Evolutionary conservation across 2,888 invertebrate genomes (phyloP).

Genomic region (Apamea anceps): DNA sequence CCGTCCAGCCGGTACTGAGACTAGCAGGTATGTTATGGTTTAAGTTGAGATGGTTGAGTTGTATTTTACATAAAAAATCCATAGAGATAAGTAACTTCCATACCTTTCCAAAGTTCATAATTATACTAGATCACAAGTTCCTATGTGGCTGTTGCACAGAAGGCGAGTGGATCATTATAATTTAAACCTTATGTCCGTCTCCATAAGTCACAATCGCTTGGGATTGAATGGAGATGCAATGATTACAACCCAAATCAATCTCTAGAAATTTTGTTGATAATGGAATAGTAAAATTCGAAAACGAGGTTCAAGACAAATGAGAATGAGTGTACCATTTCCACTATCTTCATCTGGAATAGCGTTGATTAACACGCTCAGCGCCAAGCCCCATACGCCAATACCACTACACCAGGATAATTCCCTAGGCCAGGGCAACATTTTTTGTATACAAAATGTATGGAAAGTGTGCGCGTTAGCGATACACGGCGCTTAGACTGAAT

Average conservation of each 20-base stretch:
- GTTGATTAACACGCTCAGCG: too few species aligned
- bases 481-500: too few species aligned
- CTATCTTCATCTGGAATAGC: neutral
- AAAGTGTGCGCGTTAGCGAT: too few species aligned
- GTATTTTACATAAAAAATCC: neutral
- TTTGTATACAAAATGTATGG: too few species aligned
- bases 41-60: neutral
- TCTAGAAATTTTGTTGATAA: neutral
- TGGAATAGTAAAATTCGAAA: neutral
- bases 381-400: too few species aligned
- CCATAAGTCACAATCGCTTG: too few species aligned
- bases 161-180: neutral
- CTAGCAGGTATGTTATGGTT: conserved; percentile 90
- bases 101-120: neutral
- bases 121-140: neutral
- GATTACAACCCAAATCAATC: neutral
- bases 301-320: neutral
- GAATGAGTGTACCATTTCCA: neutral
- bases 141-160: neutral
- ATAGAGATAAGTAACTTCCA: neutral
- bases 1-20: conserved; percentile 93
- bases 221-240: neutral
- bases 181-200: neutral
- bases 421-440: too few species aligned
- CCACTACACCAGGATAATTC: too few species aligned